Evolutionary conservation across 1,140 invertebrate genomes (phyloP), one percentile per base, ranked within the genome.

Genomic region (Conopomorpha cramerella): DNA sequence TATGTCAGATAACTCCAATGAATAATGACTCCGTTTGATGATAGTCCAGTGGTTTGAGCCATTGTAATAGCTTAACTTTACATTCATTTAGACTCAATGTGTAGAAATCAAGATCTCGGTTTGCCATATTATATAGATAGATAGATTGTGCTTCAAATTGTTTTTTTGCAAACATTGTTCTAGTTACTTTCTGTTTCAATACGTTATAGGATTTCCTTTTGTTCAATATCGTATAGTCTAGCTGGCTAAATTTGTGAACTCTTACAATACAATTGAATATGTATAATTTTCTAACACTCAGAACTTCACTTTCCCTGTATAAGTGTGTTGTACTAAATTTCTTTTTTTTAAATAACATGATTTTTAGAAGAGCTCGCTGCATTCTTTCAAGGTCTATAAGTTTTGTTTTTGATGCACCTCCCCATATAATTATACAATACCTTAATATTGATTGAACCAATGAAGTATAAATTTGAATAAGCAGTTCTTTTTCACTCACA

Each of bases 381-480:
- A 11, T 11, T 4, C 28, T 4, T 30, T 11, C 28, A 6, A 30
- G 3, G 4, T 6, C 28, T 4, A 30, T 30, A 14, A 30, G 6
- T 11, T 30, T n/a, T 7, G 10, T 14, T 14, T 30, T 30, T 7
- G 4, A n/a, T 11, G 28, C 11, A 11, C 28, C 28, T 7, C 28
- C 28, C 28, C 28, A 30, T 7, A 30, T 14, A 30, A 11, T 4
- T 30, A 30, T 4, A 30, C 28, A 30, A 30, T 30, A 30, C 11
- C 4, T 11, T 3, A 30, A 11, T 11, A 30, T 14, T 11, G 28
- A 30, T 14, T 30, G 28, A 7, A 14, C 28, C 11, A 30, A 11
- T 7, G 28, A 4, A 7, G 4, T 23, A 23, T 23, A 23, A 23
- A 23, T 23, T 4, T 23, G 11, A n/a, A 14, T 30, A 11, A 30